Evolutionary conservation across 2,888 invertebrate species (phyloP), one percentile per base, ranked within the genome.

Genomic region (Leptura quadrifasciata): DNA sequence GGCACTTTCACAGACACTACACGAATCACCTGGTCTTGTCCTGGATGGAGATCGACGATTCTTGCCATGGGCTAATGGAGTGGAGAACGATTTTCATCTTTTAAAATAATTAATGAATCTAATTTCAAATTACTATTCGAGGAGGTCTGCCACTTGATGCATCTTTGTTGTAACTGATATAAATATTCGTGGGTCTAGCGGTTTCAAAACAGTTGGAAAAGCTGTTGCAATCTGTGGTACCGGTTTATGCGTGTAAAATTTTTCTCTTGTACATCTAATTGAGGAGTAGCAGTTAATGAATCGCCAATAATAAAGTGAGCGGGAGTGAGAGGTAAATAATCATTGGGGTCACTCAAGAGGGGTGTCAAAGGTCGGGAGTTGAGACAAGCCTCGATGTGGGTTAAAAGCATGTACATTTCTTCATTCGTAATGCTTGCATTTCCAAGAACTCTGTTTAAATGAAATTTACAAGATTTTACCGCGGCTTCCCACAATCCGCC

Each of bases 341-440:
- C 61, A 6, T 31, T 24, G 31, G 27, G 61, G n/a, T 61, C 27
- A 21, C 6, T 24, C 2, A 31, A 31, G 12, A 61, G 3, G 0
- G 27, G 27, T 18, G 31, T 27, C 8, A 61, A 10, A 8, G 85
- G 86, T 52, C 86, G 52, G 5, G 84, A 86, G 72, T 87, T 87
- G 17, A 86, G 72, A 61, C 82, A 76, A 0, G 84, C 81, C 75
- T 87, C 85, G 47, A 87, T 84, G 63, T 84, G 84, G n/a, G 70
- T 76, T 0, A 85, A 27, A 12, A 86, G 6, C 0, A 86, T 88
- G 21, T 73, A 39, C 73, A 86, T 78, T 67, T 88, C 85, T 76
- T 87, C 86, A 67, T 77, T 84, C 0, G 81, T 87, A 6, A 86
- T 31, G 1, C 58, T 69, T 1, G 72, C 15, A 24, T 78, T 76